A percentile compares a stretch with the other conserved stretches of the same genome.
Conservation (phyloP, 2,797 vertebrate species). For the Intellagama lesueurii region DNA sequence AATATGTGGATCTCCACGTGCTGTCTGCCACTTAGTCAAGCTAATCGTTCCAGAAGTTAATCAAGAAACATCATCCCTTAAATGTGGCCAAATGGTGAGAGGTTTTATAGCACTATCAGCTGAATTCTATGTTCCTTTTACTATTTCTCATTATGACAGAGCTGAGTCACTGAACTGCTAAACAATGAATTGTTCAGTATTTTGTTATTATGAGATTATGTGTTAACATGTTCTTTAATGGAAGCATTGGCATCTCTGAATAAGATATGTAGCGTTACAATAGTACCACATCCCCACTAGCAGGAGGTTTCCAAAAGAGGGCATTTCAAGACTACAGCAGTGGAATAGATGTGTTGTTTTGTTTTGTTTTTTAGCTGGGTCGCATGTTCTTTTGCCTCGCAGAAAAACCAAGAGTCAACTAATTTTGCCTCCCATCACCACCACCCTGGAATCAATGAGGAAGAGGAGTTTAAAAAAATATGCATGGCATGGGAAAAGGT, state of each 20-base stretch:
- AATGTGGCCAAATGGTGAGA: background rate
- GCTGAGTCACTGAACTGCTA: background rate
- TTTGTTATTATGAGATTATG: background rate
- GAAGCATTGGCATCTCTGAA: background rate
- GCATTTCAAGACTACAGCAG: background rate
- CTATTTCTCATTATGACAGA: background rate
- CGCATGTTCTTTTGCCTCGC: background rate
- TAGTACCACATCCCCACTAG: too few relatives aligned
- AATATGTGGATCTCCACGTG: fast-evolving
- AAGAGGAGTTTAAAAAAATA: background rate
- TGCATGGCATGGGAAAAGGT: background rate
- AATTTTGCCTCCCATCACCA: too few relatives aligned
- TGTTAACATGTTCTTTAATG: background rate
- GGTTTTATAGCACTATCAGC: background rate
- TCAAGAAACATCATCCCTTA: background rate
- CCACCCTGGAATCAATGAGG: background rate
- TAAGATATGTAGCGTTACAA: background rate
- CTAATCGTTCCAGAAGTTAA: background rate
- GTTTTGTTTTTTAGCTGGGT: background rate
- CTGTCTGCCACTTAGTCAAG: background rate
- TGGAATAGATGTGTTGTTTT: background rate
- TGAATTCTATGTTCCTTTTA: background rate
- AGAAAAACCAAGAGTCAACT: background rate
- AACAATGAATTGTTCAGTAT: background rate
- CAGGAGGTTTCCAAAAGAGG: background rate